A percentile compares a stretch with the other conserved stretches of the same genome.
phyloP scores from a whole-genome alignment of 2,888 invertebrate species.

The Tribolium freemani region DNA sequence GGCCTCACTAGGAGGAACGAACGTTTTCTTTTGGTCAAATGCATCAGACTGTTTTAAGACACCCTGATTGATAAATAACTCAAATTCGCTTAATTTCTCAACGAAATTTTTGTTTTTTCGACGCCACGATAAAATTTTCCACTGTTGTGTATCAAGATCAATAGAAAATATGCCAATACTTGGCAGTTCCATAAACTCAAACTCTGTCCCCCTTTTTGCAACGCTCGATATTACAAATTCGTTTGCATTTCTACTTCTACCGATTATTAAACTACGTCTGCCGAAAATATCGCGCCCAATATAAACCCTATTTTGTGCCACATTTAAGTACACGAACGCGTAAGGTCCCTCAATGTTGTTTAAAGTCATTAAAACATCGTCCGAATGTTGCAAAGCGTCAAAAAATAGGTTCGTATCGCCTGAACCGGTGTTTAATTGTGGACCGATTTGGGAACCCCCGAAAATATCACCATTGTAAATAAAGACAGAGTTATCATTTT shows the following conservation, averaged over 20 bases:
- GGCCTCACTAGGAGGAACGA: constrained; percentile 43
- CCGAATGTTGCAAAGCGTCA: constrained; percentile 62
- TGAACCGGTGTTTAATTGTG: constrained; percentile 63
- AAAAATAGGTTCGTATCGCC: constrained; percentile 73
- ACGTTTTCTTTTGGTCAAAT: not conserved
- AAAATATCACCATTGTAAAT: constrained; percentile 94
- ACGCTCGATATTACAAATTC: constrained; percentile 71
- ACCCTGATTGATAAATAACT: constrained; percentile 59
- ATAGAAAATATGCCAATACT: constrained; percentile 74
- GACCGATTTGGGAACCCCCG: constrained; percentile 61
- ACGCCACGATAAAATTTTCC: constrained; percentile 67
- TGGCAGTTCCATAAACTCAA: constrained; percentile 73
- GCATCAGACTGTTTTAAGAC: constrained; percentile 35
- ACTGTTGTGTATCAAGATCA: constrained; percentile 66
- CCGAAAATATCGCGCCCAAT: constrained; percentile 91
- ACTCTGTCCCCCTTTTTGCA: constrained; percentile 71
- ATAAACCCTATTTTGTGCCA: constrained; percentile 73
- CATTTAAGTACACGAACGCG: constrained; percentile 84
- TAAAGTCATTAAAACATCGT: constrained; percentile 67
- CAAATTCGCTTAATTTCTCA: constrained; percentile 62
- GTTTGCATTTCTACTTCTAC: constrained; percentile 67
- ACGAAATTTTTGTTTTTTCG: constrained; percentile 61
- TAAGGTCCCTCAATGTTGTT: constrained; percentile 84
- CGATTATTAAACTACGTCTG: constrained; percentile 84
- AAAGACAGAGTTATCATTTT: constrained; percentile 75